Base-by-base conservation (phyloP, 1,140 invertebrate species). In the Anoplolepis gracilipes region DNA sequence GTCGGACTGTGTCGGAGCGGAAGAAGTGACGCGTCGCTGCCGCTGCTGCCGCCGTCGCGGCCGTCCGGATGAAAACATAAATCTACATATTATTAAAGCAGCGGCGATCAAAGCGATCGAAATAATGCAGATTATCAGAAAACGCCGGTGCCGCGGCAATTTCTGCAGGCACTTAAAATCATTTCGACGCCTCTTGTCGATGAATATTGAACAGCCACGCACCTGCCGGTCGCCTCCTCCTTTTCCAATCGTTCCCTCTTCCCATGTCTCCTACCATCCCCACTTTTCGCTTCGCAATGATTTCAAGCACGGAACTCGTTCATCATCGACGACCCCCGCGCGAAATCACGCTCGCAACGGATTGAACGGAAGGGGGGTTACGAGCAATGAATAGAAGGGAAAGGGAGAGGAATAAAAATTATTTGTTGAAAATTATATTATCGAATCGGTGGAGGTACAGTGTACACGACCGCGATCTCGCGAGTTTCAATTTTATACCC, bases 401-500 rank as follows among this genome's bases (percentile, higher is more conserved):
- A 6, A 19, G 8, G 46, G 49, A 46, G 25, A 28, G 13, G n/a
- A 53, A 72, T 53, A 64, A 78, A 89, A 88, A 88, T 89, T 86
- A 89, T 88, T 89, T 88, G 88, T 86, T 77, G 88, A 84, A 88
- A 89, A 89, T 89, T 84, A 78, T 59, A 88, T 89, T 89, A 89
- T 84, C 88, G 84, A 19, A 49, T 77, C 42, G 86, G 13, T 22
- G 57, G 55, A 57, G 25, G 13, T 64, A 46, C 36, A 30, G 33
- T 22, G n/a, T 30, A 42, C 22, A 11, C 36, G 36, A 28, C 75
- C 55, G 22, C 70, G 82, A 85, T 75, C 82, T 88, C 84, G 79
- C 79, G 78, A 88, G 57, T 87, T 90, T 89, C 88, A 89, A 90
- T 90, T 90, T 90, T 89, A 89, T 87, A 89, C 87, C 79, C 87